phyloP scores from a whole-genome alignment of 2,113 vertebrate species.

The Neogale vison region DNA sequence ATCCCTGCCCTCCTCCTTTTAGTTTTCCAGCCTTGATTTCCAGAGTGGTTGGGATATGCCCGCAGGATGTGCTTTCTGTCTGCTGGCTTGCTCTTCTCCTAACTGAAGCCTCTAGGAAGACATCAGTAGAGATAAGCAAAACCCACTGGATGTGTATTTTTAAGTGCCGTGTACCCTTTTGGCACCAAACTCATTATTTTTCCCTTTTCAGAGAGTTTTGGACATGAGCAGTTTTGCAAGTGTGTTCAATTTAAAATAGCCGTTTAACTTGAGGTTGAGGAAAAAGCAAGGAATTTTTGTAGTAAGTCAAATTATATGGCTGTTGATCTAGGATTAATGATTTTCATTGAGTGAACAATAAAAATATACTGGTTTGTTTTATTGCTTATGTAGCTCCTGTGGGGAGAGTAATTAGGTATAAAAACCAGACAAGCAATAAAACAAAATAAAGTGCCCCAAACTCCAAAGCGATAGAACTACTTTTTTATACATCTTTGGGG shows the following conservation, averaged over 20 bases:
- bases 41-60: not conserved
- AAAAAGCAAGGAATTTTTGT: constrained; percentile 38
- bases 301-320: not conserved
- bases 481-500: not conserved
- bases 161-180: not conserved
- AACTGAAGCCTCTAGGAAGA: not conserved
- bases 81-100: not conserved
- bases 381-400: constrained; percentile 12
- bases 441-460: not conserved
- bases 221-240: constrained; percentile 22
- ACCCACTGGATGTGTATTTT: not conserved
- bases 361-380: not conserved
- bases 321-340: not conserved
- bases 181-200: constrained; percentile 29
- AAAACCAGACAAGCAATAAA: constrained; percentile 4
- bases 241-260: constrained; percentile 37
- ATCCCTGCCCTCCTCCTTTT: constrained; percentile 36
- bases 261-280: constrained; percentile 34
- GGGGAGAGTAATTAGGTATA: not conserved
- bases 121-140: not conserved
- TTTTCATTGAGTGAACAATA: constrained; percentile 3
- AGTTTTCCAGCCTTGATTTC: not conserved
- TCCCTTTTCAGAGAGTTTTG: not conserved
- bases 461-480: not conserved
- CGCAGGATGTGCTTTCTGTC: not conserved